These are phyloP conservation scores for Cebidichthys violaceus DNA, from an alignment of 2,113 vertebrate genomes.

Conservation along the genomic window DNA sequence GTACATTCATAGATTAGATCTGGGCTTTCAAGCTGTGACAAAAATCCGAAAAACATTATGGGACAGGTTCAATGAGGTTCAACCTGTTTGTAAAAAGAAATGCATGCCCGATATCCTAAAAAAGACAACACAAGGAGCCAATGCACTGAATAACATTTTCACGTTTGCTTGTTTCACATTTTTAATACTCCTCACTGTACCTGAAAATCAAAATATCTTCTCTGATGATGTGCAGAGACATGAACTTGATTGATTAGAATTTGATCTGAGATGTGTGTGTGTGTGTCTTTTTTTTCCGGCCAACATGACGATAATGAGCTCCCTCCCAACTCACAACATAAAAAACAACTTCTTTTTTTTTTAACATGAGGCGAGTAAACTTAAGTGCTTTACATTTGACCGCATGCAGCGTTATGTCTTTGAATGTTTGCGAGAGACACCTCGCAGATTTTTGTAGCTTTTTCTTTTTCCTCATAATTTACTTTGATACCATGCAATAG, in stretches of 20 bases:
- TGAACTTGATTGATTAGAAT: conserved; percentile 62
- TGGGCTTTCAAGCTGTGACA: conserved; percentile 79
- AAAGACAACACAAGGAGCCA: conserved; percentile 75
- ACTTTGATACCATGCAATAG: conserved; percentile 89
- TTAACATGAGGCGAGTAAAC: conserved; percentile 80
- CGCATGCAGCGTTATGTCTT: conserved; percentile 84
- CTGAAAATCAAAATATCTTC: conserved; percentile 62
- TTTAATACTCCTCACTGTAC: conserved; percentile 74
- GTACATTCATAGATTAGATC: conserved; percentile 84
- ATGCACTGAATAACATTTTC: conserved; percentile 81
- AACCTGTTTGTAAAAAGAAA: conserved; percentile 69
- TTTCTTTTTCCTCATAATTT: conserved; percentile 79
- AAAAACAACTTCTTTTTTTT: conserved; percentile 55
- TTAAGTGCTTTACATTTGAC: conserved; percentile 82
- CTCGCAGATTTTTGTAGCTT: conserved; percentile 73
- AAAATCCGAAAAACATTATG: conserved; percentile 46
- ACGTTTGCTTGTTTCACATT: conserved; percentile 82
- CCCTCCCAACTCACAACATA: conserved; percentile 78
- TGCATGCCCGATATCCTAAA: conserved; percentile 61
- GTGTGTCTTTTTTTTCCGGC: conserved; percentile 63
- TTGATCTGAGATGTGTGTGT: conserved; percentile 55
- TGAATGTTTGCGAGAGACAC: conserved; percentile 79
- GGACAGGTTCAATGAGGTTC: conserved; percentile 74
- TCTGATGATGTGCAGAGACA: conserved; percentile 62
- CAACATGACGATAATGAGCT: conserved; percentile 82